Base-by-base conservation (phyloP, 2,888 invertebrate species). In the Hypolimnas misippus region DNA sequence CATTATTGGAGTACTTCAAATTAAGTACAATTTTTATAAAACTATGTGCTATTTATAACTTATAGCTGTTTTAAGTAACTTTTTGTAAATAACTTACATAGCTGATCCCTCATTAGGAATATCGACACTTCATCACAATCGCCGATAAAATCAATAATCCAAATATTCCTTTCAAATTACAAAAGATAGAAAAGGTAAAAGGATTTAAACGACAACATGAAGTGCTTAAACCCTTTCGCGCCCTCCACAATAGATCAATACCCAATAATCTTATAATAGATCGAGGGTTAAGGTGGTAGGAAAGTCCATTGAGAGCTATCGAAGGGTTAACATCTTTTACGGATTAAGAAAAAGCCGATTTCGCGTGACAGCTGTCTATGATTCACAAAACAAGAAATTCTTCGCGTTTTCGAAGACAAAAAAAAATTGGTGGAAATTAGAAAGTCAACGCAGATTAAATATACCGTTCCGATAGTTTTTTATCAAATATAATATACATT, bases 211-310 rank as follows among this genome's bases (percentile, higher is more conserved):
- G 72, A 74, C 79, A 81, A 82, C 79, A 79, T 84, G 84, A 76
- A 67, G 75, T 81, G 82, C 84, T 86, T 84, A 86, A 79, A 80
- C 82, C 83, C 74, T 84, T 79, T 89, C 86, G 84, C 90, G 87
- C 92, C 85, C 82, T 61, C 78, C 54, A 89, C 86, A 92, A 92
- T 83, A 75, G 81, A 79, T 86, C 90, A 88, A 90, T 92, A 87
- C 80, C 76, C 89, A 88, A 91, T 92, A 92, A 92, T 90, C 92
- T 82, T 79, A 87, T 91, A 91, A 89, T 87, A 84, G 80, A 62
- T 64, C 73, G 78, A 77, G 78, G 81, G 77, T 75, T 73, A 70
- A 75, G 74, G 62, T 53, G 44, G 54, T 51, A 74, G 60, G 65
- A 76, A 73, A 74, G 62, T 66, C 58, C 75, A 81, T 82, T 77